Percentiles rank a stretch among this genome's conserved stretches.
Conservation (phyloP, 2,888 invertebrate genomes). For the Macroteleia sp. region DNA sequence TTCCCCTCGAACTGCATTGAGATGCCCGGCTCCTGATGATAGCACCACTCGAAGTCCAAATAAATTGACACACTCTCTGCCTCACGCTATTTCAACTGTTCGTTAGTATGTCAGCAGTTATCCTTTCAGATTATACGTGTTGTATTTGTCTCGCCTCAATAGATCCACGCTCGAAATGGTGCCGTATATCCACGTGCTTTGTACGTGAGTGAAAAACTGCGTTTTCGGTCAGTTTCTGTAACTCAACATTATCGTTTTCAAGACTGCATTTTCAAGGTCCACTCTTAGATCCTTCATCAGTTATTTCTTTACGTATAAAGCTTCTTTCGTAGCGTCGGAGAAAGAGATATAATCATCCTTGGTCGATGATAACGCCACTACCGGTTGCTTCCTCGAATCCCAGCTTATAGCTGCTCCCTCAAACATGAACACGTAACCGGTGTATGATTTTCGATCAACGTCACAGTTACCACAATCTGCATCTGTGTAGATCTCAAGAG, state of each 20-base stretch:
- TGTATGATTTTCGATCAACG: constrained; percentile 51
- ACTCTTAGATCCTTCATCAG: not conserved
- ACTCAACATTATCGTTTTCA: no score
- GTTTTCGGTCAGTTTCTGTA: not conserved
- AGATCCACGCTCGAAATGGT: not conserved
- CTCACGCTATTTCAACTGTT: no score
- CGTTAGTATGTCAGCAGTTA: no score
- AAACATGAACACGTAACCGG: constrained; percentile 36
- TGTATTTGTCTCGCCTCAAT: no score
- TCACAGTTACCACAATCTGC: constrained; percentile 62
- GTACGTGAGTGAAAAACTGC: not conserved
- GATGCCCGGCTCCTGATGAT: no score
- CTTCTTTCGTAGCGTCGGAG: constrained; percentile 20
- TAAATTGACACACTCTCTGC: not conserved
- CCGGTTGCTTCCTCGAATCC: not conserved
- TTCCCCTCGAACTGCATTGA: no score
- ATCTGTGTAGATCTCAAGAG: constrained; percentile 42
- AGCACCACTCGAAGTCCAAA: constrained; percentile 43
- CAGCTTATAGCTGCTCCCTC: not conserved
- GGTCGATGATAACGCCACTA: constrained; percentile 15
- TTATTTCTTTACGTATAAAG: not conserved
- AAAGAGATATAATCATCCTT: constrained; percentile 15
- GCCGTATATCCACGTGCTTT: not conserved
- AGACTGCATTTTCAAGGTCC: not conserved
- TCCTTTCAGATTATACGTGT: no score